These are phyloP conservation scores for Spongia lamella DNA, from an alignment of 37 sponge, comb jelly and placozoan species.

Conservation along the genomic window DNA sequence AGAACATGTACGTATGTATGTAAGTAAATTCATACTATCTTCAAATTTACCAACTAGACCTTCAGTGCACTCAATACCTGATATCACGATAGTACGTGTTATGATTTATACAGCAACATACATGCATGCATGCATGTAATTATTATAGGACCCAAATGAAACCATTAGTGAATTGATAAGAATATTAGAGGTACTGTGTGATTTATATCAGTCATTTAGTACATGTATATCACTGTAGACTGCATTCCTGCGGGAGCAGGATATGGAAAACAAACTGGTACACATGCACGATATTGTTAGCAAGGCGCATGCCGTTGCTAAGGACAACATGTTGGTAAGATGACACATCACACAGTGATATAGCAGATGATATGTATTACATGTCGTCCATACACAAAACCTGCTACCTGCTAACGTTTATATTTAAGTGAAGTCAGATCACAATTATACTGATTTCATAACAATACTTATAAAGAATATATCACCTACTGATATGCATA, in stretches of 20 bases:
- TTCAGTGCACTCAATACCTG: too few species aligned
- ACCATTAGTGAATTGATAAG: slow-evolving; percentile 1
- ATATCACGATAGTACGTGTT: too few species aligned
- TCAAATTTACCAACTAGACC: too few species aligned
- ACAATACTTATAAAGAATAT: too few species aligned
- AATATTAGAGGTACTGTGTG: slow-evolving; percentile 2
- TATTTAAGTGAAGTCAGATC: background rate
- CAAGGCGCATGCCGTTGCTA: slow-evolving; percentile 45
- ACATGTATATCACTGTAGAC: slow-evolving; percentile 19
- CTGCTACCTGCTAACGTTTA: too few species aligned
- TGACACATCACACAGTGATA: background rate
- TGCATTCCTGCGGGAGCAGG: slow-evolving; percentile 62
- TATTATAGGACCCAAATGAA: too few species aligned
- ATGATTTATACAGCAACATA: too few species aligned
- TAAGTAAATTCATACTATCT: background rate
- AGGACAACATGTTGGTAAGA: slow-evolving; percentile 70
- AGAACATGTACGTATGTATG: slow-evolving; percentile 28
- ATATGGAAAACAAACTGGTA: slow-evolving; percentile 75
- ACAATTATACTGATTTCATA: background rate
- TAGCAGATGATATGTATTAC: background rate
- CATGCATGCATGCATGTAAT: too few species aligned
- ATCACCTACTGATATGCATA: too few species aligned
- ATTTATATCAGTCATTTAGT: too few species aligned
- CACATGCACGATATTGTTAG: slow-evolving; percentile 68
- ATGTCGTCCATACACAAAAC: background rate